Evolutionary conservation across 2,888 invertebrate species (phyloP), one percentile per base, ranked within the genome.

Genomic region (Busseola fusca): DNA sequence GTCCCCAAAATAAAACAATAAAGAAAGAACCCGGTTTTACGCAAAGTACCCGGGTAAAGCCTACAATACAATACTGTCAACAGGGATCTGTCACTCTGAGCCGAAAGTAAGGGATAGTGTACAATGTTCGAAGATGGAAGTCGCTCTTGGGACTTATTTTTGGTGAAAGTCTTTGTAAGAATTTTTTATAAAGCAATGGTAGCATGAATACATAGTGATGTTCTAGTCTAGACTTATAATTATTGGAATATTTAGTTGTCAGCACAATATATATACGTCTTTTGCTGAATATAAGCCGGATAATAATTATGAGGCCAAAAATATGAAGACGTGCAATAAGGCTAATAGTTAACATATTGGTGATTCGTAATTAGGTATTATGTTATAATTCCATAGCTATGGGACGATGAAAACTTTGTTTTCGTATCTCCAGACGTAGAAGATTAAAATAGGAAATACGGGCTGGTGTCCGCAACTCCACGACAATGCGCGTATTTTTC

Each of bases 11-110:
- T 72, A 80, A 76, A 80, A 80, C 76, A 73, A 76, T 76, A 67
- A 58, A 69, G 52, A 72, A 64, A 62, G 37, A 57, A 64, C 62
- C 62, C 45, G 56, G 76, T 6, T 64, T 76, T 76, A 76, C 64
- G 64, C 60, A 56, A 69, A 66, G 62, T 71, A 71, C 14, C 62
- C 52, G 58, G 30, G 34, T 4, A 67, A 74, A 76, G 80, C 79
- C 72, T 57, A 67, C 69, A 63, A 81, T 79, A 81, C 83, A 79
- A 25, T 69, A 54, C 70, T 81, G 83, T 81, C 81, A 72, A 65
- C 80, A 58, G 58, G 70, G 72, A 76, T 82, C 72, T 76, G 80
- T 81, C 81, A 81, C 50, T 79, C 21, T 50, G 68, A 82, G 68
- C 70, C 59, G 64, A 68, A 40, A 45, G 54, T 80, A 72, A 82